Percentiles rank a stretch among this genome's conserved stretches.
These are phyloP conservation scores for Nerophis ophidion DNA, from an alignment of 2,113 vertebrate species.

Conservation along the genomic window DNA sequence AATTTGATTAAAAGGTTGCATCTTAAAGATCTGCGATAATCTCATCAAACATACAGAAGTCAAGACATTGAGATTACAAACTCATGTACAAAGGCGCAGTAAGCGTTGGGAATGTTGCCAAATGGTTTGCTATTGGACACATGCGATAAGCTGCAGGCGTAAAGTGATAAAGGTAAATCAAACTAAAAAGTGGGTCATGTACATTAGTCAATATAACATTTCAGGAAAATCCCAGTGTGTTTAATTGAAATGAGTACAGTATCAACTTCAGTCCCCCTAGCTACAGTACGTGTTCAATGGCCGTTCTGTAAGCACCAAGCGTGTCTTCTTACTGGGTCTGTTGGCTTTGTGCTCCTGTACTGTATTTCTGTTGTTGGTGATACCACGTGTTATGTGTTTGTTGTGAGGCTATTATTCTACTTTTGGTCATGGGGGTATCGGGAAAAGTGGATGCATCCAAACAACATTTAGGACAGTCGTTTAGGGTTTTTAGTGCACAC, in stretches of 20 bases:
- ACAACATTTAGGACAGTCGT: conserved; percentile 23
- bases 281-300: conserved; percentile 23
- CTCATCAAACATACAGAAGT: too few relatives aligned
- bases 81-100: neutral
- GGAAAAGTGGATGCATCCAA: conserved; percentile 19
- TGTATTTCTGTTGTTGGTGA: conserved; percentile 14
- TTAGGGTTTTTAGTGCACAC: neutral
- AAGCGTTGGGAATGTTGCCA: neutral
- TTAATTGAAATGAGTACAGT: conserved; percentile 9
- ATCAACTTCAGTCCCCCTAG: conserved; percentile 34
- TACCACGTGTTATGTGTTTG: conserved; percentile 21
- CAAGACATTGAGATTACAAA: too few relatives aligned
- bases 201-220: conserved; percentile 37
- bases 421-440: conserved; percentile 35
- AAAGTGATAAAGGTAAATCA: conserved; percentile 9
- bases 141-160: conserved; percentile 7
- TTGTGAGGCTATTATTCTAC: conserved; percentile 35
- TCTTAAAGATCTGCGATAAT: too few relatives aligned
- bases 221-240: conserved; percentile 40
- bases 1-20: too few relatives aligned
- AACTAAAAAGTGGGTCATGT: conserved; percentile 27
- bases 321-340: conserved; percentile 36
- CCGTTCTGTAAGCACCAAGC: conserved; percentile 22
- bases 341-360: conserved; percentile 13
- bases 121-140: neutral